phyloP scores from a whole-genome alignment of 2,888 invertebrate genomes.

The Drosophila kanekoi region DNA sequence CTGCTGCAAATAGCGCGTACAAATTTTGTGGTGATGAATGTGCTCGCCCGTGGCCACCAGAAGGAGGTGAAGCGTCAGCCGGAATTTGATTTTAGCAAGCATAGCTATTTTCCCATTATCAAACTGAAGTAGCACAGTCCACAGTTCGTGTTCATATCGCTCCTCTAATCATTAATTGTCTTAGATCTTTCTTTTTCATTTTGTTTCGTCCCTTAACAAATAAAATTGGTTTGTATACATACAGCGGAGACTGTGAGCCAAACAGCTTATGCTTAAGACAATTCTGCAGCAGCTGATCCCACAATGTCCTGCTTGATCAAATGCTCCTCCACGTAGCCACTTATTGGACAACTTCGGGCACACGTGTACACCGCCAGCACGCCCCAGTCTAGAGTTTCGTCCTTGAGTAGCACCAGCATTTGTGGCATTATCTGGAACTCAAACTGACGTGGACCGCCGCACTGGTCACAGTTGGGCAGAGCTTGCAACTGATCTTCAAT shows the following conservation, averaged over 20 bases:
- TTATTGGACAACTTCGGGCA: conserved; percentile 89
- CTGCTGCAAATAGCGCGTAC: conserved; percentile 96
- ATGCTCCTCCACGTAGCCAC: conserved; percentile 91
- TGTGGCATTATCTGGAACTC: conserved; percentile 98
- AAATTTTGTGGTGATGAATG: conserved; percentile 97
- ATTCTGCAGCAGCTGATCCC: neutral
- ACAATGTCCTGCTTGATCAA: conserved; percentile 93
- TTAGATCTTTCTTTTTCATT: conserved; percentile 12
- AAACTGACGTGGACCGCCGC: conserved; percentile 91
- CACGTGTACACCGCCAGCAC: conserved; percentile 95
- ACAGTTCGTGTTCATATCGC: conserved; percentile 26
- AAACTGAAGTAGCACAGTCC: conserved; percentile 86
- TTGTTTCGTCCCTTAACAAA: conserved; percentile 52
- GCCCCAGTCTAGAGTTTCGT: conserved; percentile 95
- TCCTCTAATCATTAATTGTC: conserved; percentile 17
- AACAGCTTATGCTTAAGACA: neutral
- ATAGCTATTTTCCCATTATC: conserved; percentile 96
- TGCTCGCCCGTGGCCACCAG: conserved; percentile 96
- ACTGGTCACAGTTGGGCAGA: conserved; percentile 91
- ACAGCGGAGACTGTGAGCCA: conserved; percentile 5
- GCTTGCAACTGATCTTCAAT: conserved; percentile 69
- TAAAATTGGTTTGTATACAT: conserved; percentile 52
- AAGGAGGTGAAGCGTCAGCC: conserved; percentile 93
- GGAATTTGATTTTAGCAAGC: conserved; percentile 95
- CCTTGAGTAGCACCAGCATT: conserved; percentile 89